These are phyloP conservation scores for Calephelis virginiensis DNA, from an alignment of 1,140 invertebrate species.

Conservation along the genomic window DNA sequence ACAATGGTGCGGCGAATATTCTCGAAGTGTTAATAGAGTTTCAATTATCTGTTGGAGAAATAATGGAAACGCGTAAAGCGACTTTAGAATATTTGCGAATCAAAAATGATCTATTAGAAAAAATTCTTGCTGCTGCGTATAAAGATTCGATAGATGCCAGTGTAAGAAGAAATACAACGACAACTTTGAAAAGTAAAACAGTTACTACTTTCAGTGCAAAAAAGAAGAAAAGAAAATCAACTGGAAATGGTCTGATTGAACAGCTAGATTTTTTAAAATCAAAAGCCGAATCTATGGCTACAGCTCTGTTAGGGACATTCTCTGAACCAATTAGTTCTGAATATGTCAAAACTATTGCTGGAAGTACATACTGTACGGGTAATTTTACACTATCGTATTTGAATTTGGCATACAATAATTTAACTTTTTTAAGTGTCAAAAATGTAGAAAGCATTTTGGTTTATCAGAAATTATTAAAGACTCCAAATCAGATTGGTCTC, in stretches of 20 bases:
- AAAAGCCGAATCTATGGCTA: constrained; percentile 35
- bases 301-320: constrained; percentile 39
- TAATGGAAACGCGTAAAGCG: constrained; percentile 27
- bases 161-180: constrained; percentile 28
- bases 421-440: constrained; percentile 36
- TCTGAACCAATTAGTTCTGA: constrained; percentile 35
- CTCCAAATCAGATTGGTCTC: constrained; percentile 29
- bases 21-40: constrained; percentile 46
- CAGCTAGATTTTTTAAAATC: constrained; percentile 28
- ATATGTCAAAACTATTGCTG: constrained; percentile 26
- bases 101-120: constrained; percentile 26
- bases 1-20: constrained; percentile 41
- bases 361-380: constrained; percentile 34
- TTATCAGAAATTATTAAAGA: constrained; percentile 37
- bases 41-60: constrained; percentile 42
- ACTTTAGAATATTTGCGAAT: constrained; percentile 40
- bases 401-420: constrained; percentile 50
- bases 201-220: constrained; percentile 1
- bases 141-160: constrained; percentile 11
- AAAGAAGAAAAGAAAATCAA: constrained; percentile 29
- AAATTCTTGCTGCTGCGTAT: too few relatives aligned
- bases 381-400: constrained; percentile 46
- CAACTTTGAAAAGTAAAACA: constrained; percentile 30
- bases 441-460: constrained; percentile 34
- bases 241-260: neutral